phyloP scores from a whole-genome alignment of 2,797 vertebrate species.

The Momotus momota region DNA sequence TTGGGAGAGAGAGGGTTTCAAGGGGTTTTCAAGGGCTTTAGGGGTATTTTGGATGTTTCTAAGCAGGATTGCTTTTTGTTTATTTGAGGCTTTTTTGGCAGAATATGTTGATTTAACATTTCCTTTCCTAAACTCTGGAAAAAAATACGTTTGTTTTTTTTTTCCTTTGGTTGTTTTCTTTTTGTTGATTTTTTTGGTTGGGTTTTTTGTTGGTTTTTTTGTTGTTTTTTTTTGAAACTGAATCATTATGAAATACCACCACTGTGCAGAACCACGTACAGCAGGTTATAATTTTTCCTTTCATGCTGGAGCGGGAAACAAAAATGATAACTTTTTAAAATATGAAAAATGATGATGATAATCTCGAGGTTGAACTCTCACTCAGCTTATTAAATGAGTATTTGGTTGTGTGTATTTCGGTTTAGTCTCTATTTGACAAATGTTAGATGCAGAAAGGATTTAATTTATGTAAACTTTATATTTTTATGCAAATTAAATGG shows the following conservation, averaged over 20 bases:
- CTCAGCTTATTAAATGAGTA: conserved; percentile 47
- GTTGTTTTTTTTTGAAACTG: not conserved
- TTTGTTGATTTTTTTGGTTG: not conserved
- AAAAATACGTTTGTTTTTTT: not conserved
- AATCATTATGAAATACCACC: conserved; percentile 17
- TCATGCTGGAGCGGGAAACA: not conserved
- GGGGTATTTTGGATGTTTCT: conserved; percentile 35
- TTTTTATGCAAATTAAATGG: conserved; percentile 84
- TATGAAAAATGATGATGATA: conserved; percentile 48
- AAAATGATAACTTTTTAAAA: conserved; percentile 32
- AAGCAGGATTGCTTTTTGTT: conserved; percentile 42
- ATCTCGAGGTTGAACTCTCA: conserved; percentile 60
- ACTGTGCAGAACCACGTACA: not conserved
- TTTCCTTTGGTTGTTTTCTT: not conserved
- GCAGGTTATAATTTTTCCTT: conserved; percentile 49
- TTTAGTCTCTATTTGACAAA: conserved; percentile 75
- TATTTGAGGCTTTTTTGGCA: conserved; percentile 54
- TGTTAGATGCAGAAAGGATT: conserved; percentile 75
- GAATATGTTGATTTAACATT: conserved; percentile 38
- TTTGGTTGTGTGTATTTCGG: conserved; percentile 57
- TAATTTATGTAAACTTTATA: conserved; percentile 85
- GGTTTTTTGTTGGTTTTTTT: too few relatives aligned
- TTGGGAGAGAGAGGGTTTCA: conserved; percentile 19
- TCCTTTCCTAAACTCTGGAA: conserved; percentile 16
- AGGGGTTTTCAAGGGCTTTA: conserved; percentile 52